phyloP scores from a whole-genome alignment of 2,113 vertebrate species.

The Delphinus delphis region DNA sequence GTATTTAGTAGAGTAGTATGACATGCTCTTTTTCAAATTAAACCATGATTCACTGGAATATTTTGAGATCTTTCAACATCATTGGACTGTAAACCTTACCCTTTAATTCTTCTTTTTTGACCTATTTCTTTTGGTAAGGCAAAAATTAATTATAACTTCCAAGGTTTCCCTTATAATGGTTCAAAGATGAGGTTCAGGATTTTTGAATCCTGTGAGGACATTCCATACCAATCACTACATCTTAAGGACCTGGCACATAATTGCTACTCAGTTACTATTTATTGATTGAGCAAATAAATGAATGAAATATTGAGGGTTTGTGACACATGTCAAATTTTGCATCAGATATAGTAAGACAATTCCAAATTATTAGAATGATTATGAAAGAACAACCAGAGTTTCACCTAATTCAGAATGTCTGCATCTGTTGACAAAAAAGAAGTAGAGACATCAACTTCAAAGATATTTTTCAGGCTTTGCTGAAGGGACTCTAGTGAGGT shows the following conservation, averaged over 20 bases:
- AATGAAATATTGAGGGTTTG: background rate
- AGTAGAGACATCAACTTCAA: background rate
- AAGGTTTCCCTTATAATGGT: background rate
- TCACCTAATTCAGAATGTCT: background rate
- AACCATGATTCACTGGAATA: background rate
- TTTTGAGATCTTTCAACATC: background rate
- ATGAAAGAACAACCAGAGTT: background rate
- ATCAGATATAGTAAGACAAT: background rate
- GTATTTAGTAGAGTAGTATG: background rate
- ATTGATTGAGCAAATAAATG: background rate
- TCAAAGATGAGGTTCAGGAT: background rate
- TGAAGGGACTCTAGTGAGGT: background rate
- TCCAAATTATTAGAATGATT: background rate
- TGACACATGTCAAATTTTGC: background rate
- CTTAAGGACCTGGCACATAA: background rate
- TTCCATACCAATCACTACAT: background rate
- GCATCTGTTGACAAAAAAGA: background rate
- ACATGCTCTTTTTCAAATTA: background rate
- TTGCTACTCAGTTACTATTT: background rate
- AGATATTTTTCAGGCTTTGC: background rate
- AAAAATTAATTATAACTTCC: background rate
- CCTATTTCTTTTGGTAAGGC: background rate
- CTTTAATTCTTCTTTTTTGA: background rate
- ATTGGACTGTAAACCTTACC: background rate
- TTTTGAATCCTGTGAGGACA: background rate